A percentile compares a stretch with the other conserved stretches of the same genome.
These are phyloP conservation scores for Oncopeltus fasciatus DNA, from an alignment of 1,140 invertebrate species.

Conservation along the genomic window DNA sequence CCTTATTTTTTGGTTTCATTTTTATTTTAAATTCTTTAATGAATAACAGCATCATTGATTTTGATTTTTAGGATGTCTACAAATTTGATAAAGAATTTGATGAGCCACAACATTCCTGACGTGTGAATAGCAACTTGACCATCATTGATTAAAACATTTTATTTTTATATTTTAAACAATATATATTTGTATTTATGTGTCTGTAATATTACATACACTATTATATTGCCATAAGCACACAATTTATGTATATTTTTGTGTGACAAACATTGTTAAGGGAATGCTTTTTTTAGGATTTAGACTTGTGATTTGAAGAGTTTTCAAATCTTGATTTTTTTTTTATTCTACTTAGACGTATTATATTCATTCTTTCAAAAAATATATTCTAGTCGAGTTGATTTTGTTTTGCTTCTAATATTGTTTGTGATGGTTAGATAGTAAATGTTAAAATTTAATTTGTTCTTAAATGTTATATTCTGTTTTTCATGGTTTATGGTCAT, in stretches of 20 bases:
- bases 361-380: too few relatives aligned
- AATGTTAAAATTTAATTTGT: too few relatives aligned
- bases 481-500: too few relatives aligned
- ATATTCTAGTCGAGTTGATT: too few relatives aligned
- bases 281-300: background rate
- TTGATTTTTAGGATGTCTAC: slow-evolving; percentile 13
- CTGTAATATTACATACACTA: background rate
- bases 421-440: too few relatives aligned
- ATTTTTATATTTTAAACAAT: slow-evolving; percentile 1
- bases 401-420: too few relatives aligned
- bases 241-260: background rate
- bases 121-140: slow-evolving; percentile 4
- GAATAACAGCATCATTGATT: background rate
- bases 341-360: too few relatives aligned
- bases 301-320: too few relatives aligned
- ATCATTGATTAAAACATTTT: slow-evolving; percentile 1
- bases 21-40: background rate
- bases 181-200: background rate
- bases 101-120: slow-evolving; percentile 13
- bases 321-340: too few relatives aligned
- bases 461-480: too few relatives aligned
- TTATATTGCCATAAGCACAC: background rate
- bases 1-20: background rate
- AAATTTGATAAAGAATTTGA: slow-evolving; percentile 16
- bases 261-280: background rate